Percentiles rank a stretch among this genome's conserved stretches.
Conservation (phyloP, 2,797 vertebrate species). For the Ctenopoma kingsleyae region DNA sequence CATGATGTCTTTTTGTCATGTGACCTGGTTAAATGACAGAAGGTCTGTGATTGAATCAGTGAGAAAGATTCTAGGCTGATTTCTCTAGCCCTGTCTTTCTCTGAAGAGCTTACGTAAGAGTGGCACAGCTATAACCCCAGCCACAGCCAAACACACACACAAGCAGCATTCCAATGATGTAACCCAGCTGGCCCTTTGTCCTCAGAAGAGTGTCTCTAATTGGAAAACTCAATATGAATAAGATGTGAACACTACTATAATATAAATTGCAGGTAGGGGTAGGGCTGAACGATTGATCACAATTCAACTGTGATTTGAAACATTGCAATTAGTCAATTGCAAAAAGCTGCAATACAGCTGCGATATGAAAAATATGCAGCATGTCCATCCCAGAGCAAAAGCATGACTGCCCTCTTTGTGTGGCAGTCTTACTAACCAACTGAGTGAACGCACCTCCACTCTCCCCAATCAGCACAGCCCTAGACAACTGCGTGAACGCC, state of each 20-base stretch:
- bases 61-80: constrained; percentile 25
- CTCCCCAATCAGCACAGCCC: too few relatives aligned
- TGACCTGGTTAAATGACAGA: neutral
- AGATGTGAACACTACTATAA: constrained; percentile 37
- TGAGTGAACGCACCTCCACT: too few relatives aligned
- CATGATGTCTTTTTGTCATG: neutral
- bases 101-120: constrained; percentile 72
- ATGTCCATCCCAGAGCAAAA: too few relatives aligned
- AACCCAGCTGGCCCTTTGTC: constrained; percentile 81
- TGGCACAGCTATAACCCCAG: constrained; percentile 58
- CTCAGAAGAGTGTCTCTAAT: constrained; percentile 58
- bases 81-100: constrained; percentile 46
- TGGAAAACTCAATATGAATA: constrained; percentile 61
- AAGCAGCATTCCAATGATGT: constrained; percentile 83
- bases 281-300: too few relatives aligned
- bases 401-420: too few relatives aligned
- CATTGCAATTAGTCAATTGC: too few relatives aligned
- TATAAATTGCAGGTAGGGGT: neutral
- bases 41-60: neutral
- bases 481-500: too few relatives aligned
- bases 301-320: too few relatives aligned
- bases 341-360: too few relatives aligned
- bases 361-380: too few relatives aligned
- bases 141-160: constrained; percentile 54
- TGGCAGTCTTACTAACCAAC: too few relatives aligned